These are phyloP conservation scores for Petrolisthes manimaculis DNA, from an alignment of 2,888 invertebrate species.

Conservation along the genomic window DNA sequence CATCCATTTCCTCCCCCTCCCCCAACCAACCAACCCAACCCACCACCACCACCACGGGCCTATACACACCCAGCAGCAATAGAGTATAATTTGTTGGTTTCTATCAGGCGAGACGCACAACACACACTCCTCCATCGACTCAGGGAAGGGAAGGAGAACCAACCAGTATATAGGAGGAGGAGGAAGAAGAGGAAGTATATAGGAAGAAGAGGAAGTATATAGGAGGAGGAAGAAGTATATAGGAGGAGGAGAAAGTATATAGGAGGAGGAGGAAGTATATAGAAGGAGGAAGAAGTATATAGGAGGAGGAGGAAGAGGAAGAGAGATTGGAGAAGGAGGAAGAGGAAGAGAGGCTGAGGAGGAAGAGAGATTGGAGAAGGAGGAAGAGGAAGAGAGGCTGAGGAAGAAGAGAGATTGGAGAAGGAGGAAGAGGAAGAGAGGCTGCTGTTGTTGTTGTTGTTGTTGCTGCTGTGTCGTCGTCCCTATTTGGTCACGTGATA, in stretches of 20 bases:
- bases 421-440: neutral
- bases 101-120: conserved; percentile 22
- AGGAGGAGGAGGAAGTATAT: neutral
- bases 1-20: neutral
- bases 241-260: neutral
- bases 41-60: conserved; percentile 20
- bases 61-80: no score
- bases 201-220: no score
- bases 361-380: neutral
- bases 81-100: conserved; percentile 34
- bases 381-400: neutral
- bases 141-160: no score
- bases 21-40: neutral
- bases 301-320: neutral
- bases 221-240: neutral
- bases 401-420: neutral
- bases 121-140: no score
- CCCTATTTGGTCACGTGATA: conserved; percentile 43
- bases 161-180: no score
- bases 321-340: neutral
- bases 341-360: neutral
- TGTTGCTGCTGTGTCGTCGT: neutral
- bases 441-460: no score
- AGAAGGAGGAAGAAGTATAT: neutral
- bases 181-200: no score